phyloP scores from a whole-genome alignment of 2,888 invertebrate species.

The Muscina levida region DNA sequence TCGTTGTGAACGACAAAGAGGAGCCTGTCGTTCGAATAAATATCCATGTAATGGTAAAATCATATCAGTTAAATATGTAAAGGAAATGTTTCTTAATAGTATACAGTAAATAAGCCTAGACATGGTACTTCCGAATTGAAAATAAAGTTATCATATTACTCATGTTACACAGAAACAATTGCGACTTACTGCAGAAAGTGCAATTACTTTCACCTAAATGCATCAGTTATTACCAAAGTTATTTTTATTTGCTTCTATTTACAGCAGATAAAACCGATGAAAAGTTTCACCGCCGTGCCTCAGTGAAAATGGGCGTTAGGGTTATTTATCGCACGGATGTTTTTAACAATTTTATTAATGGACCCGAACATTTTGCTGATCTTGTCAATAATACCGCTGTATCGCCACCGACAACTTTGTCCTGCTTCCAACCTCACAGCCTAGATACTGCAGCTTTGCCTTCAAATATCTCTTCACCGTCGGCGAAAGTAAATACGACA shows the following conservation, averaged over 20 bases:
- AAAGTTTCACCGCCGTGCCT: slow-evolving; percentile 88
- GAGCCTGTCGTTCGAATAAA: too few species aligned
- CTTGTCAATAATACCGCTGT: slow-evolving; percentile 71
- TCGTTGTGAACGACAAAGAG: too few species aligned
- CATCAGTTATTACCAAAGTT: too few species aligned
- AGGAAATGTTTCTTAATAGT: too few species aligned
- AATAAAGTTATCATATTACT: too few species aligned
- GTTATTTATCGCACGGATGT: slow-evolving; percentile 85
- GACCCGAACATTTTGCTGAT: slow-evolving; percentile 75
- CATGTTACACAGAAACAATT: too few species aligned
- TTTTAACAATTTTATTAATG: slow-evolving; percentile 70
- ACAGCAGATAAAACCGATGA: slow-evolving; percentile 92
- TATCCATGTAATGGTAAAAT: too few species aligned
- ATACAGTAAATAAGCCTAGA: too few species aligned
- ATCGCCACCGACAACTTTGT: slow-evolving; percentile 71
- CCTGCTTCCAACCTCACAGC: slow-evolving; percentile 12
- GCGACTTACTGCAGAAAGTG: too few species aligned
- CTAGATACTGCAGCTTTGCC: slow-evolving; percentile 24
- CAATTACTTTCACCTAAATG: too few species aligned
- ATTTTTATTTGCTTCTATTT: slow-evolving; percentile 68
- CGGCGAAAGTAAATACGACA: neutral
- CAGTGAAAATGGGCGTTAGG: slow-evolving; percentile 91
- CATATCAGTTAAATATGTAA: too few species aligned
- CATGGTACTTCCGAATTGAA: too few species aligned
- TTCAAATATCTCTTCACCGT: slow-evolving; percentile 40